Evolutionary conservation across 2,888 invertebrate genomes (phyloP).

Genomic region (Cinara cedri): DNA sequence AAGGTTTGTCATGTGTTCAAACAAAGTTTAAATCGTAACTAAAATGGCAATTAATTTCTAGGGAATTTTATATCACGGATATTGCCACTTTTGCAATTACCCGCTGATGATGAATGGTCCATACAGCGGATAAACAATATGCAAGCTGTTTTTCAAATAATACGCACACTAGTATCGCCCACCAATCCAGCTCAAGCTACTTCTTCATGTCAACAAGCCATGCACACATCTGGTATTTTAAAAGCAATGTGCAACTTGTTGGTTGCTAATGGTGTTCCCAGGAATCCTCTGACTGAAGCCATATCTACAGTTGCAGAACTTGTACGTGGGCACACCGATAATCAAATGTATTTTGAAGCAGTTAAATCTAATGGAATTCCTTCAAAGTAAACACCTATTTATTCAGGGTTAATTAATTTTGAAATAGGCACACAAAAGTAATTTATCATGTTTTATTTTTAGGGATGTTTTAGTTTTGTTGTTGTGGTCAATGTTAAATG

Average conservation of each 20-base stretch:
- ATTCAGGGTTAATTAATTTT: neutral
- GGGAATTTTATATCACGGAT: constrained; percentile 90
- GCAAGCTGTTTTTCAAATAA: constrained; percentile 87
- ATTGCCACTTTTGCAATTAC: constrained; percentile 84
- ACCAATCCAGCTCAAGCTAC: constrained; percentile 85
- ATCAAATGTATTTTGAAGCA: constrained; percentile 89
- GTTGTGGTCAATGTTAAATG: constrained; percentile 98
- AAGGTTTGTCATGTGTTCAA: constrained; percentile 68
- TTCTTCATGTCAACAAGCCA: constrained; percentile 81
- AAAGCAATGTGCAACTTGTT: constrained; percentile 85
- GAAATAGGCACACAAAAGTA: neutral
- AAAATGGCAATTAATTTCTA: constrained; percentile 59
- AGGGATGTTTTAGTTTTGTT: constrained; percentile 92
- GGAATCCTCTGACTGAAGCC: constrained; percentile 93
- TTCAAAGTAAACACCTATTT: constrained; percentile 68
- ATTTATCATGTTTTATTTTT: constrained; percentile 57
- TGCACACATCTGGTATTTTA: constrained; percentile 83
- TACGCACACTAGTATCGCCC: constrained; percentile 90
- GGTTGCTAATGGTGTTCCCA: constrained; percentile 96
- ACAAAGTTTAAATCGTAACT: neutral
- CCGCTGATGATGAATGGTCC: constrained; percentile 80
- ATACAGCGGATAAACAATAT: constrained; percentile 94
- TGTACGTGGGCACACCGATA: constrained; percentile 85
- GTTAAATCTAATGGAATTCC: constrained; percentile 93
- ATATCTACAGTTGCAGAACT: constrained; percentile 95